Evolutionary conservation across 2,113 vertebrate species (phyloP).

Genomic region (Oreotragus oreotragus): DNA sequence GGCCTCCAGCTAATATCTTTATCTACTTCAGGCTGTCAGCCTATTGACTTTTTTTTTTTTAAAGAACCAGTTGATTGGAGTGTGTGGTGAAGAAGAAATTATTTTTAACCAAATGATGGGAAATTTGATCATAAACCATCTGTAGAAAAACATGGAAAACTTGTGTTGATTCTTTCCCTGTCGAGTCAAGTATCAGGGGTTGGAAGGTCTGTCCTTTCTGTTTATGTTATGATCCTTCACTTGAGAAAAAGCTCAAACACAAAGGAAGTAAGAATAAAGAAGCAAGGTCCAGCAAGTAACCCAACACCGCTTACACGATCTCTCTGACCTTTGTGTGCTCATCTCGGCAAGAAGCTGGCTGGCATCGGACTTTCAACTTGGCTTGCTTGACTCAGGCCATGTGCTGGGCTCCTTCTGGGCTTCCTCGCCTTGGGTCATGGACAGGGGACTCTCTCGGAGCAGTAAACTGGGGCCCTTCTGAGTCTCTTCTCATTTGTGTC

Average conservation of each 20-base stretch:
- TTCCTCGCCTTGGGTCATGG: not conserved
- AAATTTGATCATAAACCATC: constrained; percentile 1
- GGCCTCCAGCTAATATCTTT: constrained; percentile 67
- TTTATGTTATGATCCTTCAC: not conserved
- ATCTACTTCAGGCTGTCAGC: constrained; percentile 67
- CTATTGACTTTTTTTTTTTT: constrained; percentile 38
- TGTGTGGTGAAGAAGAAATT: constrained; percentile 47
- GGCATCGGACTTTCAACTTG: not conserved
- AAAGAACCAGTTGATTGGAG: constrained; percentile 49
- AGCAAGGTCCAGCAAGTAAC: not conserved
- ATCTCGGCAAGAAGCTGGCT: not conserved
- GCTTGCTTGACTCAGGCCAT: not conserved
- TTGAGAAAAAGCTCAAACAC: not conserved
- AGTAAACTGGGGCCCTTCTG: not conserved
- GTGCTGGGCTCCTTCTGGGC: not conserved
- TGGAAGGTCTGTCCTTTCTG: not conserved
- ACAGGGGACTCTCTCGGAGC: not conserved
- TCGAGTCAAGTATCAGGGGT: not conserved
- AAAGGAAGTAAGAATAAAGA: not conserved
- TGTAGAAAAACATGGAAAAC: not conserved
- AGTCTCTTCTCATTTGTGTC: not conserved
- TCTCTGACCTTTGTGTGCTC: not conserved
- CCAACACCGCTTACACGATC: not conserved
- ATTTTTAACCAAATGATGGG: constrained; percentile 41
- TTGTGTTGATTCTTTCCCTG: not conserved